These are phyloP conservation scores for Pristionchus exspectatus DNA, from an alignment of 2,888 invertebrate species.

Conservation along the genomic window DNA sequence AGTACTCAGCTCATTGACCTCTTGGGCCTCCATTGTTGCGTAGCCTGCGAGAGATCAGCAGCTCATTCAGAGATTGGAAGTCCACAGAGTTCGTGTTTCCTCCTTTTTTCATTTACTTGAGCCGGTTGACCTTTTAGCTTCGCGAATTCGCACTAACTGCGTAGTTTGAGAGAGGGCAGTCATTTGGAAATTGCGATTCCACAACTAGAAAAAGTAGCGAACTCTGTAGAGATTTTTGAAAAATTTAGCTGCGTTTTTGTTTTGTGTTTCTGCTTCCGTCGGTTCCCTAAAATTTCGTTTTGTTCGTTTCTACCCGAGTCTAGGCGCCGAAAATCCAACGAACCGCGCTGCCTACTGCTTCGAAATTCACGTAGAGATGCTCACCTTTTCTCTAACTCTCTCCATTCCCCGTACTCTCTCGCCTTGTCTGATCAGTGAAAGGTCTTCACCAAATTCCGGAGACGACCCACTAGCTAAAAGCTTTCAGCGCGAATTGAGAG, in stretches of 20 bases:
- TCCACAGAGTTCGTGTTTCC: not conserved
- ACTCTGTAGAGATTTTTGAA: no score
- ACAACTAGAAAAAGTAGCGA: no score
- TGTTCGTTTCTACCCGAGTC: not conserved
- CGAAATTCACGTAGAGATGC: no score
- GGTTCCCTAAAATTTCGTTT: no score
- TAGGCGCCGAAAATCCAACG: not conserved
- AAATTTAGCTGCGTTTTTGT: no score
- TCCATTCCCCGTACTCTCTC: no score
- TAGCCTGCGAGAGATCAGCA: no score
- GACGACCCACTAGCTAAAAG: slow-evolving; percentile 1
- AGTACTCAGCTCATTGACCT: no score
- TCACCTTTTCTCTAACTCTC: no score
- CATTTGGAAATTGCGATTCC: not conserved
- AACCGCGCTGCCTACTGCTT: not conserved
- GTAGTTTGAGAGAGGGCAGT: not conserved
- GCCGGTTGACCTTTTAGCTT: not conserved
- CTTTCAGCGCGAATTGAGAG: slow-evolving; percentile 20
- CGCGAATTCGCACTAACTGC: not conserved
- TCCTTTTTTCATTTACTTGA: not conserved
- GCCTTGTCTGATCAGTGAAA: no score
- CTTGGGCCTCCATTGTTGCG: no score
- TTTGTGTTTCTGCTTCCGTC: no score
- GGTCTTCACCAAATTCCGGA: not conserved
- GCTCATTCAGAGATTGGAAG: not conserved